Base-by-base conservation (phyloP, 2,888 invertebrate genomes). In the Archips xylosteana region DNA sequence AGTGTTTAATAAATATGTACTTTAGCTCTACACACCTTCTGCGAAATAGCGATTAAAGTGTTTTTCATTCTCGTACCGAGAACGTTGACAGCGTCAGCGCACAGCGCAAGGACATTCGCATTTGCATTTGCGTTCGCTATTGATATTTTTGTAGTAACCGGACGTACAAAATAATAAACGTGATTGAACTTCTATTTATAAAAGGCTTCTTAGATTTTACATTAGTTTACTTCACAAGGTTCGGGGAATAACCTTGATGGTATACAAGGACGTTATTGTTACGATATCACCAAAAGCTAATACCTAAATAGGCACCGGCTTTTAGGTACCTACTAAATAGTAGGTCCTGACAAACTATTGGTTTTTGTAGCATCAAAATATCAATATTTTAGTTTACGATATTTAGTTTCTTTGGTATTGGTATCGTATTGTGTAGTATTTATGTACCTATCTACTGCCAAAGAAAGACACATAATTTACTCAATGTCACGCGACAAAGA, bases 11-110 rank as follows among this genome's bases (percentile, higher is more conserved):
- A 72, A 71, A 71, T 66, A 54, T 71, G 61, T 72, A 62, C 72
- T 71, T 70, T 71, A 49, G 13, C 36, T 47, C 59, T 57, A 36
- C 49, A 47, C 49, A 42, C 23, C 32, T 64, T 73, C 73, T 69
- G 62, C 59, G 73, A 73, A 73, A 39, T 15, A 45, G 57, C 49
- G 63, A 68, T 73, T 64, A 63, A 66, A 71, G 71, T 71, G 71
- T 69, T 73, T 73, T 73, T 68, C 68, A 64, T 49, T 60, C 49
- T 42, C 42, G 23, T 73, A 73, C 73, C 59, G 68, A 69, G 73
- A 73, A 73, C 59, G 49, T 49, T 63, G 59, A 59, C 68, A 23
- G n/a, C 63, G 73, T 73, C 63, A 73, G 63, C 68, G 57, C 60
- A 32, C 42, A 32, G 49, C 49, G 49, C 60, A 36, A 59, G 70